phyloP scores from a whole-genome alignment of 1,140 invertebrate genomes.

The Nylanderia fulva region DNA sequence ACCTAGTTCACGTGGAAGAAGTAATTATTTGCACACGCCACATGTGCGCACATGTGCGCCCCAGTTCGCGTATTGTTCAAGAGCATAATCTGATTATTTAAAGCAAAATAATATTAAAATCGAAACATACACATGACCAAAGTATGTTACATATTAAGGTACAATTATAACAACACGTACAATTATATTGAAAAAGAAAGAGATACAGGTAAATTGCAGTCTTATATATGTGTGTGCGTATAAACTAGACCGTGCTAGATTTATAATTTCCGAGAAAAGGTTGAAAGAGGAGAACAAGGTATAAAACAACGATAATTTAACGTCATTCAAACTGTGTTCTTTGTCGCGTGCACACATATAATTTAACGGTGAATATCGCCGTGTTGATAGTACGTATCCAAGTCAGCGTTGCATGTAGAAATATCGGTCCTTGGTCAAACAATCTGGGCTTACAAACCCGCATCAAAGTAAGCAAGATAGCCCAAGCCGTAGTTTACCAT shows the following conservation, averaged over 20 bases:
- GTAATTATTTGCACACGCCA: constrained; percentile 54
- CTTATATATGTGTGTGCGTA: not conserved
- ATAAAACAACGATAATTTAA: not conserved
- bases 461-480: constrained; percentile 45
- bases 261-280: not conserved
- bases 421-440: constrained; percentile 47
- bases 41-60: constrained; percentile 29
- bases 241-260: not conserved
- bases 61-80: constrained; percentile 46
- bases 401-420: constrained; percentile 36
- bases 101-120: constrained; percentile 42
- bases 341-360: constrained; percentile 40
- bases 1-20: constrained; percentile 38
- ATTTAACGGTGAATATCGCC: constrained; percentile 52
- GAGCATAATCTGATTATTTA: constrained; percentile 45
- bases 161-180: not conserved
- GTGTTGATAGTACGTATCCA: constrained; percentile 19
- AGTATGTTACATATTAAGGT: not conserved
- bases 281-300: not conserved
- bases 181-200: not conserved
- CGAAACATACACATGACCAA: too few species aligned
- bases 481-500: constrained; percentile 7
- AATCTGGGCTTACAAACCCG: constrained; percentile 10
- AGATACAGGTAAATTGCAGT: not conserved
- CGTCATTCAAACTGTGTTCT: constrained; percentile 18